Evolutionary conservation across 1,140 invertebrate genomes (phyloP).

Genomic region (Thalassaphorura encarpata): DNA sequence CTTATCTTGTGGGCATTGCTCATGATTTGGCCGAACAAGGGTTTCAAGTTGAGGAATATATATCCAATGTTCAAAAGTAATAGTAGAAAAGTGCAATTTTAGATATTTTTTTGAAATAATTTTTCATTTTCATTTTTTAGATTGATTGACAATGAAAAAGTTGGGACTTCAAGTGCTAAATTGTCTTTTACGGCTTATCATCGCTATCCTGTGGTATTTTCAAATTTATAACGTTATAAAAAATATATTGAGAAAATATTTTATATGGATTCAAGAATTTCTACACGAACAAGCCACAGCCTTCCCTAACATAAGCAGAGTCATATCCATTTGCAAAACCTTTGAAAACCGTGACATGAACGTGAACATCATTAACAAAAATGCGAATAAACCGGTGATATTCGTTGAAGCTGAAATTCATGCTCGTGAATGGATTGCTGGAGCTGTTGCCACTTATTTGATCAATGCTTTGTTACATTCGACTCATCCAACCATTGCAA

Average conservation of each 20-base stretch:
- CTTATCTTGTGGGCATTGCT: not conserved
- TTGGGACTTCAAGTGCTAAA: not conserved
- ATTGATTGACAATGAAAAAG: not conserved
- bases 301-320: conserved; percentile 43
- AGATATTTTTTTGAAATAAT: not conserved
- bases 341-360: conserved; percentile 51
- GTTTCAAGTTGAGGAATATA: not conserved
- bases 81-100: not conserved
- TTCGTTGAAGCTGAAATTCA: conserved; percentile 43
- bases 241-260: too few species aligned
- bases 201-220: not conserved
- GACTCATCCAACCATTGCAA: not conserved
- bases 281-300: conserved; percentile 41
- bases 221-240: not conserved
- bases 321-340: conserved; percentile 45
- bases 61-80: conserved; percentile 2
- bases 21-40: not conserved
- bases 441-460: conserved; percentile 46
- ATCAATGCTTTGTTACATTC: conserved; percentile 40
- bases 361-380: conserved; percentile 46
- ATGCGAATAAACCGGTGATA: conserved; percentile 24
- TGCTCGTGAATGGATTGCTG: conserved; percentile 55
- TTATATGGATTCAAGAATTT: conserved; percentile 42
- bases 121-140: not conserved
- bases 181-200: not conserved